phyloP scores from a whole-genome alignment of 2,888 invertebrate species.

The Invenusta paracnida region DNA sequence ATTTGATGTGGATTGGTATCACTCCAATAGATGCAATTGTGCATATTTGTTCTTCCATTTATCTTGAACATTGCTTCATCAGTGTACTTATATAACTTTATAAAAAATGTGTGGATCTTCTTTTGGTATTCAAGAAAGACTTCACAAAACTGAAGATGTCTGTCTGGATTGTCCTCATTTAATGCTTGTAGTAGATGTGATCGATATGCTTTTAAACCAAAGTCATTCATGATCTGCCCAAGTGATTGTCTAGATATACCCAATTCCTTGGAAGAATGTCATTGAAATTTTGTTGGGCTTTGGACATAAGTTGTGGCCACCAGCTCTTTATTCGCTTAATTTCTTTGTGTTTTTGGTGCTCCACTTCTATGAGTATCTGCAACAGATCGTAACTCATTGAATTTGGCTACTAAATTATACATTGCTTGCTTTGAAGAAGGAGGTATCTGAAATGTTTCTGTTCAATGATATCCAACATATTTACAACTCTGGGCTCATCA shows the following conservation, averaged over 20 bases:
- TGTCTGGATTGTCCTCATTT: neutral
- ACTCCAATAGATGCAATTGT: neutral
- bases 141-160: conserved; percentile 11
- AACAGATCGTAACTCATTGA: neutral
- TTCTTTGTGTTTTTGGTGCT: conserved; percentile 9
- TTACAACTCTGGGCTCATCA: neutral
- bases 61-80: neutral
- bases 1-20: neutral
- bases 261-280: neutral
- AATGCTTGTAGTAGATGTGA: conserved; percentile 1
- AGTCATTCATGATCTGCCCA: neutral
- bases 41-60: neutral
- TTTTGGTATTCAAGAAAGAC: neutral
- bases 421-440: neutral
- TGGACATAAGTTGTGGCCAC: conserved; percentile 29
- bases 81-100: neutral
- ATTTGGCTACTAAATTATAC: neutral
- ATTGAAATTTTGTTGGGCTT: neutral
- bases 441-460: neutral
- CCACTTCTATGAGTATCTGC: neutral
- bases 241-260: conserved; percentile 7
- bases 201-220: neutral
- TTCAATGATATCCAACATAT: neutral
- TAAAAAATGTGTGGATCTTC: neutral
- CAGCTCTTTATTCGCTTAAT: neutral